A percentile compares a stretch with the other conserved stretches of the same genome.
Evolutionary conservation across 2,113 vertebrate genomes (phyloP).

Genomic region (Panthera uncia): DNA sequence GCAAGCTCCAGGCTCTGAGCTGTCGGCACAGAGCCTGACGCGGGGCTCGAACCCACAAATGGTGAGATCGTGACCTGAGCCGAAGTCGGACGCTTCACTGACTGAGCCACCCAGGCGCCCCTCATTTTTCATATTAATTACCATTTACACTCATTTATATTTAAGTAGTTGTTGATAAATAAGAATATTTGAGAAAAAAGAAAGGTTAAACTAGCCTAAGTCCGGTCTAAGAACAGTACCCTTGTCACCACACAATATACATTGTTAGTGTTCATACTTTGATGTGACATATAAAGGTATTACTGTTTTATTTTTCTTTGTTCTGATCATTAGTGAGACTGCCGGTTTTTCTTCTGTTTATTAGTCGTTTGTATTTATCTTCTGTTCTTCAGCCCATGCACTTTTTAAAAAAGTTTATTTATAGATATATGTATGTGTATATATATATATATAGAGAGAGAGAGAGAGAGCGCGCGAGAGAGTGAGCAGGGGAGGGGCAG

Average conservation of each 20-base stretch:
- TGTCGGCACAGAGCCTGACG: too few species aligned
- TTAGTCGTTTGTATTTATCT: not conserved
- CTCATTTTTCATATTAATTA: not conserved
- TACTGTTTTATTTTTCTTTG: not conserved
- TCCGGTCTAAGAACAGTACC: not conserved
- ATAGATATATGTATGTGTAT: too few species aligned
- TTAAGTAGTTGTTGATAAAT: not conserved
- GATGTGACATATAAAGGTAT: not conserved
- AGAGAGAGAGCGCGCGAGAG: too few species aligned
- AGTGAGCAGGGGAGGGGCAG: too few species aligned
- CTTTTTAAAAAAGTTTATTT: too few species aligned
- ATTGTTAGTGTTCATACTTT: not conserved
- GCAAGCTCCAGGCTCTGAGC: too few species aligned
- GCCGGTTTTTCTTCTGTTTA: not conserved
- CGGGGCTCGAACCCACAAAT: too few species aligned
- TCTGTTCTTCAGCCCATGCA: not conserved
- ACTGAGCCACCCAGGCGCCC: too few species aligned
- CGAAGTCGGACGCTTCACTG: too few species aligned
- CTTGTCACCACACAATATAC: not conserved
- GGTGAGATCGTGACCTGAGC: too few species aligned
- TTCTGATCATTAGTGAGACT: not conserved
- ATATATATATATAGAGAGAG: too few species aligned
- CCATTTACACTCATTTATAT: not conserved
- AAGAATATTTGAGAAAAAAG: not conserved
- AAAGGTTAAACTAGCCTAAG: not conserved